phyloP scores from a whole-genome alignment of 1,140 invertebrate species.

The Tyrophagus putrescentiae region DNA sequence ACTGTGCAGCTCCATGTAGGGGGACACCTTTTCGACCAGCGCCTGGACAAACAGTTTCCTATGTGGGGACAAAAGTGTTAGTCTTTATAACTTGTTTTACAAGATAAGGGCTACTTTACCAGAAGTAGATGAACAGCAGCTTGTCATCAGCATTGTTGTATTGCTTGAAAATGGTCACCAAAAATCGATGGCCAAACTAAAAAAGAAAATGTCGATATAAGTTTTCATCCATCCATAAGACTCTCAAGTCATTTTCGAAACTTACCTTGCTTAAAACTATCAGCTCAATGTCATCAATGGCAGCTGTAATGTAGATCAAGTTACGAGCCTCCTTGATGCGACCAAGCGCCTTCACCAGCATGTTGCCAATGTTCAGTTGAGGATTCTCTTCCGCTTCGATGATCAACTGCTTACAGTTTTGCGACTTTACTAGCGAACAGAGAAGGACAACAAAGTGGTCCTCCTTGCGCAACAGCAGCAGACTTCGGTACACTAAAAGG shows the following conservation, averaged over 20 bases:
- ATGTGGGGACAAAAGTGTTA: neutral
- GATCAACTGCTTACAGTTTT: neutral
- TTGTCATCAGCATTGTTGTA: constrained; percentile 5
- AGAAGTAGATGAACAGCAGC: constrained; percentile 9
- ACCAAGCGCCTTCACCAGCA: constrained; percentile 5
- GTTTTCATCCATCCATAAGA: neutral
- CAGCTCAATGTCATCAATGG: constrained; percentile 7
- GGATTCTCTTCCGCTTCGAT: neutral
- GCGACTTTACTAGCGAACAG: neutral
- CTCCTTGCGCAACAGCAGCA: neutral
- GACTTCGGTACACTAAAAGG: neutral
- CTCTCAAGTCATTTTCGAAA: neutral
- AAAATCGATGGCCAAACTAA: neutral
- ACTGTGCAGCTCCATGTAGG: neutral
- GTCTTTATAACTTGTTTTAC: neutral
- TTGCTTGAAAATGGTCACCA: constrained; percentile 5
- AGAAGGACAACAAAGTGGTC: neutral
- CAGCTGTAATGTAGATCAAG: neutral
- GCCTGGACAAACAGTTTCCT: constrained; percentile 13
- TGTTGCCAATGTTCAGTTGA: neutral
- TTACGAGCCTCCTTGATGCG: neutral
- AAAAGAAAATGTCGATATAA: neutral
- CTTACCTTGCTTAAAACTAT: constrained; percentile 3
- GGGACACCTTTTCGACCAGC: neutral
- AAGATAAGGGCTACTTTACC: neutral